phyloP scores from a whole-genome alignment of 2,888 invertebrate species.

The Stenolophus ochropezus region DNA sequence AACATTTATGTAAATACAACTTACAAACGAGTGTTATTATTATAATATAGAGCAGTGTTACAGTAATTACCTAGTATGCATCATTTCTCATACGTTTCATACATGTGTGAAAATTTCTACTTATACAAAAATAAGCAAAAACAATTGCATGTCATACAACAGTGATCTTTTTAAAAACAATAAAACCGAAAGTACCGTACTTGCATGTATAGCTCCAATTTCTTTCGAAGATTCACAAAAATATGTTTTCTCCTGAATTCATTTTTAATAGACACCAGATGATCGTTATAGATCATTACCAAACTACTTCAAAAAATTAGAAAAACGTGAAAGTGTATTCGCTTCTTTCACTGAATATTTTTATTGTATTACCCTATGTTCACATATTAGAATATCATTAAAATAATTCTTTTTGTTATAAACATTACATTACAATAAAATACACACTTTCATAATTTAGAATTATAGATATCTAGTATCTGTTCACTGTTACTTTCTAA shows the following conservation, averaged over 20 bases:
- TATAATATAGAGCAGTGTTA: too few relatives aligned
- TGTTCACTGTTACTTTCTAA: constrained; percentile 38
- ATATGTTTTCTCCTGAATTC: not conserved
- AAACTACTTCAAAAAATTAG: not conserved
- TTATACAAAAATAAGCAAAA: not conserved
- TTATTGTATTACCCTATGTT: constrained; percentile 14
- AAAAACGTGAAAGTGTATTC: constrained; percentile 31
- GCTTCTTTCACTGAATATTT: not conserved
- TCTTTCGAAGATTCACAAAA: constrained; percentile 13
- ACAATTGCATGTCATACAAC: not conserved
- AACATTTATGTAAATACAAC: too few relatives aligned
- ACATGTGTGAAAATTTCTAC: too few relatives aligned
- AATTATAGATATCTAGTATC: constrained; percentile 22
- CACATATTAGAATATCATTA: constrained; percentile 15
- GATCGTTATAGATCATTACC: constrained; percentile 30
- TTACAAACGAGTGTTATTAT: too few relatives aligned
- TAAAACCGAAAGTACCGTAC: not conserved
- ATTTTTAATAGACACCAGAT: constrained; percentile 12
- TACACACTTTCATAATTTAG: constrained; percentile 38
- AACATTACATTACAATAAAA: constrained; percentile 12
- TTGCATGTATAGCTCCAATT: not conserved
- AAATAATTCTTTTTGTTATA: not conserved
- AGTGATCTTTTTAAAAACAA: not conserved
- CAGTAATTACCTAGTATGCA: too few relatives aligned
- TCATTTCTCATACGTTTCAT: too few relatives aligned